Percentiles rank a stretch among this genome's conserved stretches.
These are phyloP conservation scores for Lithosia quadra DNA, from an alignment of 2,888 invertebrate genomes.

Conservation along the genomic window DNA sequence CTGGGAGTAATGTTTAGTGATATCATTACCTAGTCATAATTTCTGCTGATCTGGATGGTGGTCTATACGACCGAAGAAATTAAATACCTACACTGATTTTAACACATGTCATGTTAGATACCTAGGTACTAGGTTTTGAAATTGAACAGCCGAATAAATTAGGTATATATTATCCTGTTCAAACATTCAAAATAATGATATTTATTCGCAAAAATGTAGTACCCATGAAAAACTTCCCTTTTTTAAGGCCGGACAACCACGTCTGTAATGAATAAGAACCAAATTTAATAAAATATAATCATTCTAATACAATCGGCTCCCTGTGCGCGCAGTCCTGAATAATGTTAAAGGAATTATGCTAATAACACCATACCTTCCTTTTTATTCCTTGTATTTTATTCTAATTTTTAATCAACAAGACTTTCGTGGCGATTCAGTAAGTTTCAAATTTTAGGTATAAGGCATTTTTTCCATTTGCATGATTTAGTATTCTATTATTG, in stretches of 20 bases:
- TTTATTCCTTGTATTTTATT: slow-evolving; percentile 3
- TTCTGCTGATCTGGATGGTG: too few species aligned
- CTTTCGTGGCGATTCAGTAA: background rate
- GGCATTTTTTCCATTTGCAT: slow-evolving; percentile 1
- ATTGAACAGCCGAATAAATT: background rate
- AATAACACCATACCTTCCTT: background rate
- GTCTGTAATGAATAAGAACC: background rate
- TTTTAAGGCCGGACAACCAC: background rate
- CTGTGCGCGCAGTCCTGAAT: background rate
- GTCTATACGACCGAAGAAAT: too few species aligned
- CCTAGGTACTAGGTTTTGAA: too few species aligned
- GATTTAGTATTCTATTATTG: background rate
- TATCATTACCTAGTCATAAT: too few species aligned
- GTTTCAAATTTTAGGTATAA: background rate
- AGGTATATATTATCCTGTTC: too few species aligned
- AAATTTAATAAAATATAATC: background rate
- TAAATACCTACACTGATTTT: too few species aligned
- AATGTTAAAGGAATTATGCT: background rate
- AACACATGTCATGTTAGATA: too few species aligned
- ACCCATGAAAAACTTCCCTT: background rate
- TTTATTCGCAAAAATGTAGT: background rate
- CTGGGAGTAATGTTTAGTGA: too few species aligned
- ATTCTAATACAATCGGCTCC: background rate
- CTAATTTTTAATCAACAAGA: slow-evolving; percentile 4
- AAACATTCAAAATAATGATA: too few species aligned